These are phyloP conservation scores for Microvelia longipes DNA, from an alignment of 1,140 invertebrate species.

Conservation along the genomic window DNA sequence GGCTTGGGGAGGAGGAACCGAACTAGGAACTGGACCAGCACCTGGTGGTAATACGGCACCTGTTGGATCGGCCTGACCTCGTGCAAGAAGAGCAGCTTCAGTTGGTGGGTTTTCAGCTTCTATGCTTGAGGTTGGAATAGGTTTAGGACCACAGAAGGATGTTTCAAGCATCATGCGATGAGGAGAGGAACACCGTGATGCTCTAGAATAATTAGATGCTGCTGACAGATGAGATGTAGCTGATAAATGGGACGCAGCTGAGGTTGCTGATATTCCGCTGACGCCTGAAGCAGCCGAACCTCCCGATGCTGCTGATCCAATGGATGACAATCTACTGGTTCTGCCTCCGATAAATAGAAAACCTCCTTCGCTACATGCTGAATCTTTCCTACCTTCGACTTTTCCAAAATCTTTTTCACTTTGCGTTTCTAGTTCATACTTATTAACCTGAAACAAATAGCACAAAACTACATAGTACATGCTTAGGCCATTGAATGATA, in stretches of 20 bases:
- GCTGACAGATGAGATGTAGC: constrained; percentile 30
- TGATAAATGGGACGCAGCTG: constrained; percentile 31
- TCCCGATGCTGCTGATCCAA: constrained; percentile 39
- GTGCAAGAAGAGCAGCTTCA: constrained; percentile 45
- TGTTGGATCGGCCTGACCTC: constrained; percentile 36
- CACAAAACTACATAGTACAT: background rate
- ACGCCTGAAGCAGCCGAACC: constrained; percentile 22
- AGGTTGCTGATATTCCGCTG: constrained; percentile 30
- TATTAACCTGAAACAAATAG: constrained; percentile 15
- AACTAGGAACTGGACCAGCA: background rate
- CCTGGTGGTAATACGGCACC: constrained; percentile 31
- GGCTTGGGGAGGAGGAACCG: background rate
- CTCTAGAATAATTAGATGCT: constrained; percentile 30
- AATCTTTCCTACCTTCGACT: constrained; percentile 45
- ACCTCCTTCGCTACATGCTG: constrained; percentile 52
- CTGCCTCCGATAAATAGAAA: constrained; percentile 64
- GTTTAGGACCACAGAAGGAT: constrained; percentile 71
- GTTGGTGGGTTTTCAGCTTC: constrained; percentile 33
- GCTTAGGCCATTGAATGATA: no score
- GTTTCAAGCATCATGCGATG: constrained; percentile 77
- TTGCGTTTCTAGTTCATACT: constrained; percentile 22
- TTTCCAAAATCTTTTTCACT: constrained; percentile 21
- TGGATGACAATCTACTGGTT: constrained; percentile 61
- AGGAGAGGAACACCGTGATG: constrained; percentile 61
- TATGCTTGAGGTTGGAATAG: constrained; percentile 33